Evolutionary conservation across 1,140 invertebrate genomes (phyloP).

Genomic region (Drosophila neocordata): DNA sequence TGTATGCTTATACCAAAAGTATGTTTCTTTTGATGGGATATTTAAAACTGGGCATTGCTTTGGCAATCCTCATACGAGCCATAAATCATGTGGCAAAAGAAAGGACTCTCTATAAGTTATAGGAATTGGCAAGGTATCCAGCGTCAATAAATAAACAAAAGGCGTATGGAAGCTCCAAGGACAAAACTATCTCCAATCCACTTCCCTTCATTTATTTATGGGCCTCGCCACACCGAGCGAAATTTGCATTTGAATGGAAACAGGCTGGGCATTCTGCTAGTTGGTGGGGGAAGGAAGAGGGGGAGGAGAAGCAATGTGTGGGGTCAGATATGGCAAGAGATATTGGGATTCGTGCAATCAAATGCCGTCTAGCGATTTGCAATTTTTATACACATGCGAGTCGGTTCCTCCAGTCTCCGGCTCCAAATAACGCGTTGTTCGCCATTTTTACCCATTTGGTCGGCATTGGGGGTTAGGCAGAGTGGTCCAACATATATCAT

Average conservation of each 20-base stretch:
- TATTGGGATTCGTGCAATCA: slow-evolving; percentile 58
- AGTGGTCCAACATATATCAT: slow-evolving; percentile 65
- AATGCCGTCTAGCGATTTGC: slow-evolving; percentile 78
- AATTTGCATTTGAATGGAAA: slow-evolving; percentile 69
- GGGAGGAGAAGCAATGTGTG: background rate
- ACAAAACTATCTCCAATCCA: slow-evolving; percentile 68
- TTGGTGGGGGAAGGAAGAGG: background rate
- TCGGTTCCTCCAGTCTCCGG: slow-evolving; percentile 6
- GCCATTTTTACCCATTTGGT: slow-evolving; percentile 43
- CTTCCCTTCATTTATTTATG: slow-evolving; percentile 73
- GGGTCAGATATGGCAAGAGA: slow-evolving; percentile 2
- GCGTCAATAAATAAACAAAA: slow-evolving; percentile 80
- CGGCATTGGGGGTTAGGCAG: background rate
- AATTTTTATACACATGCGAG: slow-evolving; percentile 79
- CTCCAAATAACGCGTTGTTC: slow-evolving; percentile 51
- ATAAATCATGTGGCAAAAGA: slow-evolving; percentile 57
- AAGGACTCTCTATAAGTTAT: slow-evolving; percentile 66
- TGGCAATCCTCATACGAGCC: slow-evolving; percentile 58
- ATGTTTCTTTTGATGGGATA: background rate
- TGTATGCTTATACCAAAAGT: background rate
- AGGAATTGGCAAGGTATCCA: slow-evolving; percentile 69
- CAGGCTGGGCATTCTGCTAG: slow-evolving; percentile 57
- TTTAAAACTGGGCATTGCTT: slow-evolving; percentile 15
- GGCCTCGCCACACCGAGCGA: slow-evolving; percentile 26
- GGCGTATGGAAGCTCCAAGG: slow-evolving; percentile 67